Percentiles rank a stretch among this genome's conserved stretches.
phyloP scores from a whole-genome alignment of 92 coral and sea anemone genomes.

The Phymanthus crucifer region DNA sequence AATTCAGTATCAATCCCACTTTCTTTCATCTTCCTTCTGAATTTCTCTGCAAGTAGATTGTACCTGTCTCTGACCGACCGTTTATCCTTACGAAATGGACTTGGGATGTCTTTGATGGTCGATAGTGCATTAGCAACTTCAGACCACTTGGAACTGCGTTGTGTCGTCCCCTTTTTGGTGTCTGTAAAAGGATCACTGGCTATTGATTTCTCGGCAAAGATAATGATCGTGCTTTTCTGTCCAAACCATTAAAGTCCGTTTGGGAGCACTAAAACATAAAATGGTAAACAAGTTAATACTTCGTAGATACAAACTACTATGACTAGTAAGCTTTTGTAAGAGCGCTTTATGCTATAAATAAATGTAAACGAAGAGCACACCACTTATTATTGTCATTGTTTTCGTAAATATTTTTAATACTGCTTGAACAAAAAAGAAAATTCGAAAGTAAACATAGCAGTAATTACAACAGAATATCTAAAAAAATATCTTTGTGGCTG shows the following conservation, averaged over 20 bases:
- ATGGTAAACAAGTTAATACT: background rate
- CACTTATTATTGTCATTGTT: background rate
- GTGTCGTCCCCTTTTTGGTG: conserved; percentile 18
- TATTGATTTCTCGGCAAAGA: conserved; percentile 54
- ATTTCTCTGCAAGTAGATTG: background rate
- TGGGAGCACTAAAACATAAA: background rate
- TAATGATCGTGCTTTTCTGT: conserved; percentile 45
- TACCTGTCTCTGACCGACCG: conserved; percentile 16
- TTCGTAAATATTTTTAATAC: background rate
- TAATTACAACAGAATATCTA: background rate
- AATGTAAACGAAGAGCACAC: background rate
- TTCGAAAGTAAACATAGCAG: background rate
- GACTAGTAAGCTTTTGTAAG: background rate
- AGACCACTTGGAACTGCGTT: conserved; percentile 23
- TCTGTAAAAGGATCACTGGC: conserved; percentile 12
- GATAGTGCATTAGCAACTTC: conserved; percentile 22
- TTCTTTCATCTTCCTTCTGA: conserved; percentile 36
- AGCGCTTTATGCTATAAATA: background rate
- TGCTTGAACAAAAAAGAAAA: background rate
- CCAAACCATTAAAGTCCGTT: conserved; percentile 20
- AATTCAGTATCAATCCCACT: conserved; percentile 40
- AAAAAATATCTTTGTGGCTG: background rate
- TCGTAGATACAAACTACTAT: too few species aligned
- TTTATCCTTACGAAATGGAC: conserved; percentile 15
- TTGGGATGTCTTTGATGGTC: conserved; percentile 13